Base-by-base conservation (phyloP, 2,888 invertebrate species). In the Napeogenes inachia region DNA sequence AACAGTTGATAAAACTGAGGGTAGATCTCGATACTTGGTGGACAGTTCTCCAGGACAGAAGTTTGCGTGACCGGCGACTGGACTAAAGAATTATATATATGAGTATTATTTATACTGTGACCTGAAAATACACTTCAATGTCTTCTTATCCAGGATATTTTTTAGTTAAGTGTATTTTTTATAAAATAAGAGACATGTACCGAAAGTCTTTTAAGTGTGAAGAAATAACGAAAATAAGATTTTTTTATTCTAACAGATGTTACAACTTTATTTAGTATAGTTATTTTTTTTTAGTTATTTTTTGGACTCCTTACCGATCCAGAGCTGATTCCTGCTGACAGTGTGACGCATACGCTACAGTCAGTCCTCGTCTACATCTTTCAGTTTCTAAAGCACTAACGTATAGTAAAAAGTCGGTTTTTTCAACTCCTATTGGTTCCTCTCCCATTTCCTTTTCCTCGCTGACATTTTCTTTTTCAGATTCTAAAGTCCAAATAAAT, bases 11-110 rank as follows among this genome's bases (percentile, higher is more conserved):
- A 98, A 90, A 3, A 98, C 92, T 0, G 96, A 97, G 71, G 96
- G 97, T 71, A 98, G 90, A 79, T 99, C 98, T 73, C 98, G 95
- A 56, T 95, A 94, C 75, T 96, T 96, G 21, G 97, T 97, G 65
- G 97, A 97, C 68, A 99, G 95, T 75, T 97, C 97, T 30, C 95
- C 94, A 0, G 99, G 99, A 75, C 99, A 99, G 72, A 99, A 94
- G 91, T 99, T 99, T 0, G 99, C 98, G 89, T 99, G 99, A 0
- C 99, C 99, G 0, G 99, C 99, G 62, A 99, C 98, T 0, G 99
- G 99, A 68, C 99, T 97, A 79, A 0, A 75, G 74, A 10, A 50
- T 10, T 10, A 42, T 10, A 10, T 10, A 42, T n/a, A n/a, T n/a
- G 0, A 46, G 0, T 5, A 3, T 13, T 46, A 13, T 13, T 4